Base-by-base conservation (phyloP, 2,113 vertebrate genomes). In the Aptenodytes forsteri region DNA sequence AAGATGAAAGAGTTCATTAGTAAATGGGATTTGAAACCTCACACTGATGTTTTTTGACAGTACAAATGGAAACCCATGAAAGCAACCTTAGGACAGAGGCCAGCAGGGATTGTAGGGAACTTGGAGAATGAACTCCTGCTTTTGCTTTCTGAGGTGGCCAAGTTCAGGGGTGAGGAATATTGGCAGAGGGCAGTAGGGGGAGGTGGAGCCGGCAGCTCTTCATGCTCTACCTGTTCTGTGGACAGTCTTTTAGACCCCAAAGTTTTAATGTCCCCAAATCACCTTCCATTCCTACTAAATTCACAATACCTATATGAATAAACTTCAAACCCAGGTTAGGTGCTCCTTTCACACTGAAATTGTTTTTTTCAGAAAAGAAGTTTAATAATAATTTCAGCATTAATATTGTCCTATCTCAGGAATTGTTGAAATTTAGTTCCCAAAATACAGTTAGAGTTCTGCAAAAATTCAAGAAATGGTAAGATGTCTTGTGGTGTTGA, bases 1-100 rank as follows among this genome's bases (percentile, higher is more conserved):
- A 87, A 97, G 92, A 98, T 87, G 90, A 97, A 97, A 94, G 95
- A 95, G 82, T 97, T 97, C 95, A 97, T 97, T 97, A 97, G 86
- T 95, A 97, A 97, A 96, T 97, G 81, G 90, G 83, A 94, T 93
- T 97, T 96, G 93, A 96, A 96, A 94, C 95, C 59, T 96, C 83
- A 91, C 95, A 83, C 87, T 97, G 69, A 93, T 97, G 42, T 69
- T 96, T 97, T 97, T 91, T 97, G 91, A 92, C 83, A 96, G 93
- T 87, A 95, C 91, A 97, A 97, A 96, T 90, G 72, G 87, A 88
- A 96, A 95, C 88, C 75, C 91, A 67, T 94, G 84, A 96, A 97
- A 95, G 83, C 90, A 92, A 82, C 95, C 81, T 97, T 86, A 93
- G 66, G 84, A 95, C 87, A 96, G 80, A 90, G 79, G 92, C 89